Evolutionary conservation across 2,888 invertebrate genomes (phyloP).

Genomic region (Dolichomitus sp.): DNA sequence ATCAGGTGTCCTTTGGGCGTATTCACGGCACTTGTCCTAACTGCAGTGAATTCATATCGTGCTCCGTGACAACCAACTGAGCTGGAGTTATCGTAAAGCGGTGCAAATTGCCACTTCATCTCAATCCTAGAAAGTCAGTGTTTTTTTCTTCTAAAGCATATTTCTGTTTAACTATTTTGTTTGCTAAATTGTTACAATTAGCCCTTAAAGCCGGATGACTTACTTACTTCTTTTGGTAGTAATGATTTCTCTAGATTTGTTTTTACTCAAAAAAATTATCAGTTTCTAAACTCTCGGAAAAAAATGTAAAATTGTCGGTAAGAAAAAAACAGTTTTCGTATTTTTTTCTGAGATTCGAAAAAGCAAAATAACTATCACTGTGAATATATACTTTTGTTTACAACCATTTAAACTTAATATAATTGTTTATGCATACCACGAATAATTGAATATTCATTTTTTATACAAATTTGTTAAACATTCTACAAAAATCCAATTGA

Average conservation of each 20-base stretch:
- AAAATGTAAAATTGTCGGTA: neutral
- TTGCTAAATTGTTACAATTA: neutral
- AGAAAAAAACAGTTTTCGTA: no score
- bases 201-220: neutral
- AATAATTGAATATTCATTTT: no score
- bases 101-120: slow-evolving; percentile 10
- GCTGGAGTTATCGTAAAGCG: slow-evolving; percentile 1
- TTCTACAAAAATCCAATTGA: no score
- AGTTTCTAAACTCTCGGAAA: neutral
- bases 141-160: neutral
- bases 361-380: no score
- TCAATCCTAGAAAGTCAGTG: neutral
- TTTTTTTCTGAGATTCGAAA: no score
- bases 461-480: no score
- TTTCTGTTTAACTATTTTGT: neutral
- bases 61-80: slow-evolving; percentile 67
- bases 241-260: neutral
- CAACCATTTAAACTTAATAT: no score
- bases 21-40: slow-evolving; percentile 82
- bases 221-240: neutral
- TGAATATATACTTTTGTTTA: no score
- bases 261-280: neutral
- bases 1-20: slow-evolving; percentile 78
- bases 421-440: no score
- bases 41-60: slow-evolving; percentile 80